Percentiles rank a stretch among this genome's conserved stretches.
Evolutionary conservation across 2,888 invertebrate species (phyloP).

Genomic region (Galeruca laticollis): DNA sequence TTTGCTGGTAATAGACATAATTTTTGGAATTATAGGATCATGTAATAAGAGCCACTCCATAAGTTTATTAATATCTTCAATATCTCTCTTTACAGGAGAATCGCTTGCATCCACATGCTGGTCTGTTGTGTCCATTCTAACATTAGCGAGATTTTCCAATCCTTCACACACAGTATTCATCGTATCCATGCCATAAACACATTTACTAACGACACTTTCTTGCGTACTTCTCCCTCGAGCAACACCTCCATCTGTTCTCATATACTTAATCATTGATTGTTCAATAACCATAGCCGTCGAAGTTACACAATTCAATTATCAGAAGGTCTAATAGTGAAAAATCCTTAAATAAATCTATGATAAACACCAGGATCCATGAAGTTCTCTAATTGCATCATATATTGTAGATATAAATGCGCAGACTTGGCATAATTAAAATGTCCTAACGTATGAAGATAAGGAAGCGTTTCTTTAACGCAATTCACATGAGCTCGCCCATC

Average conservation of each 20-base stretch:
- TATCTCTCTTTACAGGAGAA: conserved; percentile 56
- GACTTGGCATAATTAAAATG: no score
- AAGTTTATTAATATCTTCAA: conserved; percentile 51
- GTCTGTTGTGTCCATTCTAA: conserved; percentile 31
- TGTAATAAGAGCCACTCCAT: conserved; percentile 41
- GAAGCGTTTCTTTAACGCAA: no score
- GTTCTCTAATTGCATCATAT: no score
- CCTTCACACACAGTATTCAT: conserved; percentile 35
- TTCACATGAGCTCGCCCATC: no score
- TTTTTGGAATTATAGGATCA: conserved; percentile 23
- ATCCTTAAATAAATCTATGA: no score
- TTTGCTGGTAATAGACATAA: conserved; percentile 26
- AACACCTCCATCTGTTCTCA: conserved; percentile 56
- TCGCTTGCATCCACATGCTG: conserved; percentile 57
- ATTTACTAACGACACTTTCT: conserved; percentile 61
- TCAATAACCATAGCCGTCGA: no score
- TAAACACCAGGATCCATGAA: no score
- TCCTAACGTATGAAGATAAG: no score
- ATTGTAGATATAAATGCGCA: no score
- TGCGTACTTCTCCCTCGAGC: conserved; percentile 44
- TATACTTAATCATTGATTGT: conserved; percentile 55
- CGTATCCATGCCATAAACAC: conserved; percentile 57
- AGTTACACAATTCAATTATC: no score
- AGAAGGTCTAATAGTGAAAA: no score
- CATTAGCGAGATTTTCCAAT: conserved; percentile 57